A percentile compares a stretch with the other conserved stretches of the same genome.
These are phyloP conservation scores for Temnothorax longispinosus DNA, from an alignment of 1,140 invertebrate genomes.

Conservation along the genomic window DNA sequence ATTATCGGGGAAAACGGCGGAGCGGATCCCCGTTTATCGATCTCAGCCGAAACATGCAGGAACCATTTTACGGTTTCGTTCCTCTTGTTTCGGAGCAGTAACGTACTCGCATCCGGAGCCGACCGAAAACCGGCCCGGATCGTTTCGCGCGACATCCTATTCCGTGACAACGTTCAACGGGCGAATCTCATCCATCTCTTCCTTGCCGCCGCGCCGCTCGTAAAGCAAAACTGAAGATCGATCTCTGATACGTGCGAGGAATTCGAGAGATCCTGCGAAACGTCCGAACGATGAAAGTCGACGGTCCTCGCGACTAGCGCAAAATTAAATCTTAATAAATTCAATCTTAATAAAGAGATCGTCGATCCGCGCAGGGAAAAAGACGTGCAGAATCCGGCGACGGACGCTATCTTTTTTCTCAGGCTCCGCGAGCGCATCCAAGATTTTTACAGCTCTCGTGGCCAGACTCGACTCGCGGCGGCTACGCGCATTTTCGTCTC, in stretches of 20 bases:
- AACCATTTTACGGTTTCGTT: conserved; percentile 45
- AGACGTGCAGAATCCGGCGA: neutral
- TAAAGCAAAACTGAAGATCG: neutral
- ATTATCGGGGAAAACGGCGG: conserved; percentile 45
- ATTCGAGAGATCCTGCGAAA: neutral
- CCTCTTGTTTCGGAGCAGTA: neutral
- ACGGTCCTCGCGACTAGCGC: neutral
- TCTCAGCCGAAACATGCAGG: conserved; percentile 42
- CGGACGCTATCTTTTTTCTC: neutral
- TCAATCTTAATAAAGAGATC: neutral
- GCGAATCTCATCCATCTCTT: neutral
- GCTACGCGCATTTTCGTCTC: conserved; percentile 84
- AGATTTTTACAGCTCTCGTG: conserved; percentile 25
- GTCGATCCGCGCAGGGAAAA: neutral
- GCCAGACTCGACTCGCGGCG: conserved; percentile 43
- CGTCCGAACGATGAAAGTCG: neutral
- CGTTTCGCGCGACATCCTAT: neutral
- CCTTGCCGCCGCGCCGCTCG: neutral
- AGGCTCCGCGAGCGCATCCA: neutral
- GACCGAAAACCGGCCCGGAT: too few species aligned
- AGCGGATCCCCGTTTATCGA: conserved; percentile 59
- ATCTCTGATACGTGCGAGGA: neutral
- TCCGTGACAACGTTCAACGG: neutral
- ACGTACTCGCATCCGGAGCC: neutral
- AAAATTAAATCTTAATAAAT: neutral